phyloP scores from a whole-genome alignment of 2,888 invertebrate genomes.

The Parnassius glacialis region DNA sequence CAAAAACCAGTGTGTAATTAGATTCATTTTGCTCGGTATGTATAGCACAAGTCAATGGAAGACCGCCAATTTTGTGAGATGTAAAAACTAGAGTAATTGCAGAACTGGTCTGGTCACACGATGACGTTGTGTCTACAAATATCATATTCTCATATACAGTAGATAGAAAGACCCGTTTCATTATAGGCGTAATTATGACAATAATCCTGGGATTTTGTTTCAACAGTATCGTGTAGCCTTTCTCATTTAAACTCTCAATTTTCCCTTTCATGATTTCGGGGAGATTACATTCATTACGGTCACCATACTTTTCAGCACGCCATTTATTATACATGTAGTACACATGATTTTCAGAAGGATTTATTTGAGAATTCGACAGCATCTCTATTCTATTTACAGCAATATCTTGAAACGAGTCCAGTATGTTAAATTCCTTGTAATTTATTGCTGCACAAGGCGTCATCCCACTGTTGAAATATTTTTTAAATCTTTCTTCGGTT shows the following conservation, averaged over 20 bases:
- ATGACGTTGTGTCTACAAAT: constrained; percentile 23
- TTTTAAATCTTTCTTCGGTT: constrained; percentile 18
- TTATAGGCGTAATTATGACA: constrained; percentile 24
- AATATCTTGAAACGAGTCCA: constrained; percentile 19
- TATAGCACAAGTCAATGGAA: constrained; percentile 24
- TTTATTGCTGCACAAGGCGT: constrained; percentile 12
- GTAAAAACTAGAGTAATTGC: constrained; percentile 15
- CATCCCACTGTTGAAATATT: constrained; percentile 20
- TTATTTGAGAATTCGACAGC: constrained; percentile 20
- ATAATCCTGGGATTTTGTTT: too few relatives aligned
- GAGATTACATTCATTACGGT: constrained; percentile 17
- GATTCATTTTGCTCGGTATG: constrained; percentile 16
- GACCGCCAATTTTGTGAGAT: background rate
- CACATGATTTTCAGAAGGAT: constrained; percentile 23
- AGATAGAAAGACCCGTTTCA: constrained; percentile 27
- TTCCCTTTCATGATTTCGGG: background rate
- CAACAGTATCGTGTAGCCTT: too few relatives aligned
- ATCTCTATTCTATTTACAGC: constrained; percentile 19
- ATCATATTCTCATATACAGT: constrained; percentile 24
- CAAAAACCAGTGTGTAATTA: constrained; percentile 4
- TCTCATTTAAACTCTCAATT: constrained; percentile 8
- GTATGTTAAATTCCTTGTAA: constrained; percentile 18
- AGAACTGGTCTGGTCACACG: constrained; percentile 24
- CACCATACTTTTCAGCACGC: constrained; percentile 20
- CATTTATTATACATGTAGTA: constrained; percentile 22